Conservation (phyloP, 1,140 invertebrate genomes). For the Bombus superbus region DNA sequence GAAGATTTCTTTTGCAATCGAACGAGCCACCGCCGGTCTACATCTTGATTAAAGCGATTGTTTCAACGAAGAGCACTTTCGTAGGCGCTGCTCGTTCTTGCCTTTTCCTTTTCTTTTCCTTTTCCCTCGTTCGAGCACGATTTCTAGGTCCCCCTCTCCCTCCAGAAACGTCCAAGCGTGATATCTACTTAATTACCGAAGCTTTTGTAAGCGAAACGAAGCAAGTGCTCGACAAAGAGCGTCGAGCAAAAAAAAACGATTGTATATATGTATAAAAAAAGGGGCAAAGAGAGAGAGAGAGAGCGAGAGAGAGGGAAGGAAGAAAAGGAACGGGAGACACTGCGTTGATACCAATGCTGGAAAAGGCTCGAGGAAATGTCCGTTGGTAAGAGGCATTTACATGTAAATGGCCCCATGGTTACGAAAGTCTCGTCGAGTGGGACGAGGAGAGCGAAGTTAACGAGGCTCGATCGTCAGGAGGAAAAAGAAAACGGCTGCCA, state of each 20-base stretch:
- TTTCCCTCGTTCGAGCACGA: not conserved
- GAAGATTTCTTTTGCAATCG: constrained; percentile 45
- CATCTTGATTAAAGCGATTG: constrained; percentile 53
- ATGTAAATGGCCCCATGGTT: constrained; percentile 68
- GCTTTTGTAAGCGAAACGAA: constrained; percentile 69
- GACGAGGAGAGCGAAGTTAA: constrained; percentile 57
- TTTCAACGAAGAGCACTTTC: constrained; percentile 45
- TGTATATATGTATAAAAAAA: constrained; percentile 15
- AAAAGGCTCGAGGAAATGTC: constrained; percentile 63
- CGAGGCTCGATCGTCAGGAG: constrained; percentile 65
- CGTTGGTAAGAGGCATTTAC: constrained; percentile 67
- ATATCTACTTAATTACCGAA: constrained; percentile 69
- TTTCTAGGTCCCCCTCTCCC: constrained; percentile 1
- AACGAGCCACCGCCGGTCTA: constrained; percentile 30
- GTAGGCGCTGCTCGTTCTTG: not conserved
- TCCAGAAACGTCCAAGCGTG: constrained; percentile 53
- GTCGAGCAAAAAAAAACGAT: not conserved
- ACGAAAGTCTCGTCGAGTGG: constrained; percentile 56
- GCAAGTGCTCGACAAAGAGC: constrained; percentile 39
- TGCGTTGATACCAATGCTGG: constrained; percentile 60
- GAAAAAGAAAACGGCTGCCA: constrained; percentile 51
- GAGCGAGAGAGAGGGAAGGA: no score
- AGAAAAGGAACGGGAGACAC: constrained; percentile 28
- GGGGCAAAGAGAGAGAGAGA: not conserved
- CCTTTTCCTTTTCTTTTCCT: no score